These are phyloP conservation scores for Okapia johnstoni DNA, from an alignment of 2,113 vertebrate genomes.

Conservation along the genomic window DNA sequence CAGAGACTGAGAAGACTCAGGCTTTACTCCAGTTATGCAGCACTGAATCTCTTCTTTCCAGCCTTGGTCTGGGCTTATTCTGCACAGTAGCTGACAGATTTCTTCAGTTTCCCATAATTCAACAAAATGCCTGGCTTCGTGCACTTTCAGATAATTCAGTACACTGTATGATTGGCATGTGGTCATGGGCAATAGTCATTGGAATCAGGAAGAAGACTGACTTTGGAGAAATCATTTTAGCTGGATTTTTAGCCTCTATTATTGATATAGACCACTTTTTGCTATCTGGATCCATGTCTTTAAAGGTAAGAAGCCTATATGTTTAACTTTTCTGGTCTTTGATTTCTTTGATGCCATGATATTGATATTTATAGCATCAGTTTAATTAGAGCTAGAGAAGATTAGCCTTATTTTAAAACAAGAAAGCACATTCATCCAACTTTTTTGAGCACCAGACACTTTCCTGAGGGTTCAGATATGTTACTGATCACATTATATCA, in stretches of 20 bases:
- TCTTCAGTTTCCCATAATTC: conserved; percentile 87
- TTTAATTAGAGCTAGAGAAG: neutral
- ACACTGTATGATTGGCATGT: conserved; percentile 91
- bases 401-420: neutral
- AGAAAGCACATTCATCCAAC: neutral
- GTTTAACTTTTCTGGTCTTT: conserved; percentile 13
- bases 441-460: neutral
- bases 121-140: conserved; percentile 91
- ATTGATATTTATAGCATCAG: neutral
- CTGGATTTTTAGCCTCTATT: conserved; percentile 91
- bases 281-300: conserved; percentile 90
- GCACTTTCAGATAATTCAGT: conserved; percentile 90
- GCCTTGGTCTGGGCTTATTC: conserved; percentile 89
- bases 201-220: conserved; percentile 93
- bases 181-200: conserved; percentile 95
- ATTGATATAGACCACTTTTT: conserved; percentile 96
- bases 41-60: conserved; percentile 89
- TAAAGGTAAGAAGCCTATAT: conserved; percentile 85
- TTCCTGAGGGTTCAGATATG: neutral
- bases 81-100: conserved; percentile 88
- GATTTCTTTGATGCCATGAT: neutral
- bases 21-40: conserved; percentile 93
- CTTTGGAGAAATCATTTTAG: conserved; percentile 90
- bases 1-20: conserved; percentile 91
- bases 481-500: neutral